Evolutionary conservation across 2,797 vertebrate species (phyloP), one percentile per base, ranked within the genome.

Genomic region (Danio albolineatus): DNA sequence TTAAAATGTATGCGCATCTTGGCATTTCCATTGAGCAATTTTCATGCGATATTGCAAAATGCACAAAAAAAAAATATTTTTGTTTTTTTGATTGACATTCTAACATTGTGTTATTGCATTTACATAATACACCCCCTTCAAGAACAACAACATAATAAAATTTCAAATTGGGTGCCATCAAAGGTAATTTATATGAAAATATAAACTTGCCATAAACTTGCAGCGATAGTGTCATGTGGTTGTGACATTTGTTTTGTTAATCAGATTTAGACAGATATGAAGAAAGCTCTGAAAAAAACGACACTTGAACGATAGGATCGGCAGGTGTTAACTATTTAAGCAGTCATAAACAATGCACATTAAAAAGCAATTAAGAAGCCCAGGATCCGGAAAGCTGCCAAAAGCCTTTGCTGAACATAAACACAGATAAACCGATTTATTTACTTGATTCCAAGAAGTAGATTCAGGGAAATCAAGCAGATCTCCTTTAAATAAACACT

Each of bases 281-380:
- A 64, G 38, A 60, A 49, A 49, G 64, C 16, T 3, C 48, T 12
- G 10, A 6, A 51, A 17, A 10, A 49, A 51, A 48, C 44, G 8
- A 56, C 61, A 74, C 56, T 8, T 19, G 59, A 74, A 61, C 65
- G 61, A 59, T 73, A 73, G 72, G 7, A 79, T 71, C 19, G 48
- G 36, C 65, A 76, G 60, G 12, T 82, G 62, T 81, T 87, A 59
- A 85, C 87, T 85, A 85, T 87, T 82, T 84, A 48, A 87, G n/a
- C 76, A 75, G 84, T 83, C 65, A 73, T 83, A 70, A 88, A 84
- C 60, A 80, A 71, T 54, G 82, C 64, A 85, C 82, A 87, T 85
- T 87, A 84, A 87, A 86, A 89, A 85, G 81, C 77, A 76, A 87
- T 89, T 85, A 88, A 9, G 51, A 38, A 66, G 76, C 51, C 28